Base-by-base conservation (phyloP, 2,113 vertebrate species). In the Spheniscus mendiculus region DNA sequence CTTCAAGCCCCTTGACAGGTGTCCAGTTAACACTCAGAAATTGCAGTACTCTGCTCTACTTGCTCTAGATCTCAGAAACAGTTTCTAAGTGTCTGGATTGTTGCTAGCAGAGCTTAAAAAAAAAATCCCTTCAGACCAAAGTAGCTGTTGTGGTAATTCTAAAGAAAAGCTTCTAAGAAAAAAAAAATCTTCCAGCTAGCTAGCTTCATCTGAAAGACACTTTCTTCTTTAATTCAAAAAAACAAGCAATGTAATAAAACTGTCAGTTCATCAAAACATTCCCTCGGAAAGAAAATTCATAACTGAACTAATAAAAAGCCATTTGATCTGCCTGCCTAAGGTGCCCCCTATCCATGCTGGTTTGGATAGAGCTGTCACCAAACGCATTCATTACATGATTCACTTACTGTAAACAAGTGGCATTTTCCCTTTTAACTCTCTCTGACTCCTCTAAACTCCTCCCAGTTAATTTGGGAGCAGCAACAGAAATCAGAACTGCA, bases 371-470 rank as follows among this genome's bases (percentile, higher is more conserved):
- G 47, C 59, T 79, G 83, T 47, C 83, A 84, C 53, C 2, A 1
- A 87, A 61, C 8, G 6, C 71, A 56, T 69, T 55, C 83, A 92
- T 78, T 84, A 89, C 2, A 7, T 69, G 90, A 96, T 86, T 97
- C 84, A 81, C 59, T 62, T 81, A 72, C 38, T 83, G 50, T 93
- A 97, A 97, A 97, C 90, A 96, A 96, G 45, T 50, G 38, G 66
- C 80, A 77, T 96, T 97, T 94, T 97, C 88, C 69, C 90, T 97
- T 97, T 97, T 85, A 97, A 94, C 94, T 96, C 86, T 93, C 85
- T 30, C 87, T 12, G 76, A 80, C 83, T 97, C 63, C 91, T 97
- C 38, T 65, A 91, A 93, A 86, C 81, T 81, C 71, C 93, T 94
- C 97, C 97, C 93, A 83, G 90, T 86, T 97, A 96, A 98, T 97